phyloP scores from a whole-genome alignment of 2,797 vertebrate species.

The Heterohyrax brucei region DNA sequence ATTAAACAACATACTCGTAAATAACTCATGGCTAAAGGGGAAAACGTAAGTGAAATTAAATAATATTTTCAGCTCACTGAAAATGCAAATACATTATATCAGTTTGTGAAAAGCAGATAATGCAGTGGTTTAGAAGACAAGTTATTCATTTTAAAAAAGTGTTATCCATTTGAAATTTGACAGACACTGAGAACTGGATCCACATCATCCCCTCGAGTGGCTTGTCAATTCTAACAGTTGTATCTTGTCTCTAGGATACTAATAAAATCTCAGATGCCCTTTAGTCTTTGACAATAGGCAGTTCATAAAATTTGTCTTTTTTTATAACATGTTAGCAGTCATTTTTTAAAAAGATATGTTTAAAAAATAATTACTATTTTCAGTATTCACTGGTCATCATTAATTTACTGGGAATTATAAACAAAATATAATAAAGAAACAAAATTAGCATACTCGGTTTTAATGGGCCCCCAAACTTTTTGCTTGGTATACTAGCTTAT shows the following conservation, averaged over 20 bases:
- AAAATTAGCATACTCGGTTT: conserved; percentile 12
- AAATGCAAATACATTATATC: neutral
- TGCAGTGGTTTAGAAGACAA: neutral
- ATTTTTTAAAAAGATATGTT: neutral
- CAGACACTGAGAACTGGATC: neutral
- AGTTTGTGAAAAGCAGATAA: neutral
- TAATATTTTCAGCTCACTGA: neutral
- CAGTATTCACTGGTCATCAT: neutral
- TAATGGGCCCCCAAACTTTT: conserved; percentile 12
- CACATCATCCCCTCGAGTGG: neutral
- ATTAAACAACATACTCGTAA: too few relatives aligned
- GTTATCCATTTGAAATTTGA: conserved; percentile 29
- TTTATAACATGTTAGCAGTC: neutral
- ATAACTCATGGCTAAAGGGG: neutral
- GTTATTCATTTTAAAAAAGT: neutral
- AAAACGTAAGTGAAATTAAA: neutral
- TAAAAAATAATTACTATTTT: conserved; percentile 36
- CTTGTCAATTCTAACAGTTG: neutral
- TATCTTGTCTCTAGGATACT: neutral
- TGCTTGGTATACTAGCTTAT: conserved; percentile 8
- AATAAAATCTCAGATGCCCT: neutral
- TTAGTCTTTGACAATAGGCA: neutral
- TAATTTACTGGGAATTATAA: conserved; percentile 8
- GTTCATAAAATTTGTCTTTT: neutral
- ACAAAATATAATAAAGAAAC: neutral